Evolutionary conservation across 2,113 vertebrate genomes (phyloP).

Genomic region (Phocoena sinus): DNA sequence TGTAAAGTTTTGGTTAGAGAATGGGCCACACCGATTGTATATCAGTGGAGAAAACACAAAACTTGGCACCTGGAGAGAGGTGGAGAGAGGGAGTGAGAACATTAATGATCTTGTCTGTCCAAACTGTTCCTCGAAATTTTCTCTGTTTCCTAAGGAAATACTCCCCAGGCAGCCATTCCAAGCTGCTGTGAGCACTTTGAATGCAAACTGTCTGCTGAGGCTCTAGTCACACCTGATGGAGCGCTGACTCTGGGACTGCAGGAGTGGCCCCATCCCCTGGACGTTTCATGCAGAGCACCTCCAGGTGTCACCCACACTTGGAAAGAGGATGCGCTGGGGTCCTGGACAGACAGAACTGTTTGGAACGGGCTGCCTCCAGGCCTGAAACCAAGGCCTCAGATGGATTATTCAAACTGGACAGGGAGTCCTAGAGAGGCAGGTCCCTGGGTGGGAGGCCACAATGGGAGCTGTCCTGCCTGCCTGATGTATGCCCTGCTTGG

Average conservation of each 20-base stretch:
- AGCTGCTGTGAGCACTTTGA: not conserved
- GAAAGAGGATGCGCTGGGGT: not conserved
- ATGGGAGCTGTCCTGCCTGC: not conserved
- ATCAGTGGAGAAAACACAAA: not conserved
- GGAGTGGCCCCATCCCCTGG: not conserved
- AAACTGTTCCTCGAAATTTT: not conserved
- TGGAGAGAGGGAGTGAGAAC: not conserved
- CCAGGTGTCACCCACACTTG: not conserved
- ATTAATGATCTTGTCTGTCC: not conserved
- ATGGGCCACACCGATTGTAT: not conserved
- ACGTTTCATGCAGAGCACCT: too few relatives aligned
- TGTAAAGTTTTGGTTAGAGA: not conserved
- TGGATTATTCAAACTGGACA: not conserved
- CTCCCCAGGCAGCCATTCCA: not conserved
- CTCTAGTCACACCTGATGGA: not conserved
- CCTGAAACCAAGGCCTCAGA: not conserved
- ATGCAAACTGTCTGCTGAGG: not conserved
- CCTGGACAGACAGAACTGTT: not conserved
- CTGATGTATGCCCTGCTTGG: not conserved
- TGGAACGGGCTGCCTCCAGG: not conserved
- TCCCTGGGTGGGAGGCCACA: not conserved
- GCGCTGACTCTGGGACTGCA: not conserved
- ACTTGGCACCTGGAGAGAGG: not conserved
- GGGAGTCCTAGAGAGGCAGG: not conserved
- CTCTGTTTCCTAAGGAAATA: not conserved